Base-by-base conservation (phyloP, 2,113 vertebrate species). In the Cephalophus harveyi region DNA sequence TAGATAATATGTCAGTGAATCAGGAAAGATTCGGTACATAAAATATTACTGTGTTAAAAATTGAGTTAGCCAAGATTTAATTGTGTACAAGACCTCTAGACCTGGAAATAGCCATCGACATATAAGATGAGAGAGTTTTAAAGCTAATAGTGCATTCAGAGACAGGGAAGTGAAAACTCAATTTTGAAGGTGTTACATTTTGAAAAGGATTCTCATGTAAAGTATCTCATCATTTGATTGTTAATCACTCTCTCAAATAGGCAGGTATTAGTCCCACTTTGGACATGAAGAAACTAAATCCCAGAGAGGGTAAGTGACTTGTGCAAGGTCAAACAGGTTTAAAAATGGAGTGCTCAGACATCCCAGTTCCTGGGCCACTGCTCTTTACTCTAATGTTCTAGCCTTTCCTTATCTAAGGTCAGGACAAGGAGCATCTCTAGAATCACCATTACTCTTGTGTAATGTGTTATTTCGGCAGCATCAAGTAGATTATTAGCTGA, bases 21-120 rank as follows among this genome's bases (percentile, higher is more conserved):
- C 87, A 60, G 57, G 15, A 71, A 97, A 30, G 19, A 87, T 78
- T 96, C 23, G 83, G 46, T 43, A 79, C 3, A 59, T 84, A 91
- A 88, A 90, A 87, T 85, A 94, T 48, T 91, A 76, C 23, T 14
- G 6, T 33, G 59, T 60, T 97, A 95, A 92, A 97, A 96, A 92
- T 92, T 71, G 48, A 97, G 76, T 76, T 92, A 85, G 84, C 6
- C 54, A 85, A 90, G 40, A 89, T 67, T 95, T 94, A 93, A 95
- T 94, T 91, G 60, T 64, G 17, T 81, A 0, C 0, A 87, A 93
- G 55, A 95, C 57, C 46, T 91, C 48, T 88, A 82, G 33, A 92
- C 48, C 30, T 94, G 43, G 6, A 78, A 87, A 91, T 46, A 86
- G 9, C 6, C 2, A 33, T 81, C 16, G 8, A 64, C 12, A 67